Evolutionary conservation across 23 tunicate species (phyloP), one percentile per base, ranked within the genome.

Genomic region (Trididemnum nubilum): DNA sequence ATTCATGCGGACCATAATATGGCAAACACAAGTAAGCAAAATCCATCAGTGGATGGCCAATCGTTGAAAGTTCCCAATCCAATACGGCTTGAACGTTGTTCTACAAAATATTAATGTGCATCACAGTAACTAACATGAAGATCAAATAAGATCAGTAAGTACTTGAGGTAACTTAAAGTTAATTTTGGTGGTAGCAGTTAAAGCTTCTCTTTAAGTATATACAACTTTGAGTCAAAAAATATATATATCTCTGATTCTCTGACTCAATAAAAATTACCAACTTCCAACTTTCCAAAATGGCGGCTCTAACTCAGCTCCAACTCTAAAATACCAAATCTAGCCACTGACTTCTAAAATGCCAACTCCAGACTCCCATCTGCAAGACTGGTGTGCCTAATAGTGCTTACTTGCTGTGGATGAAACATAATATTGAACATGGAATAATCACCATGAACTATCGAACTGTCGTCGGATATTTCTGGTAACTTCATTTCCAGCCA

Each of bases 21-120:
- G 72, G 59, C 65, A 93, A 38, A 58, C 93, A 87, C 51, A 93
- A 64, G 58, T 93, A 93, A 31, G 98, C 98, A 35, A 93, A 66
- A 39, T 93, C 98, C 74, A 82, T 78, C 36, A 87, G 40, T 1
- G 98, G 98, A 75, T 93, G 89, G 1, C 98, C 98, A 19, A 93
- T 71, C 3, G 98, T 93, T n/a, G 98, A 93, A n/a, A 93, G 35
- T 72, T 93, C 98, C 98, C 98, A 93, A 37, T 93, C 98, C 74
- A 93, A 66, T 2, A 93, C 86, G 32, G 86, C 85, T 25, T 58
- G 37, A 1, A 93, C 86, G 65, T 73, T 51, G 31, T 75, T 83
- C 98, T 93, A 40, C 1, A 57, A 82, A 81, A 80, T 2, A 70
- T 29, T 15, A 63, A 49, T 12, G 57, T 18, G 15, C 18, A 49